Conservation (phyloP, 2,888 invertebrate species). For the Stegophylla sp. region DNA sequence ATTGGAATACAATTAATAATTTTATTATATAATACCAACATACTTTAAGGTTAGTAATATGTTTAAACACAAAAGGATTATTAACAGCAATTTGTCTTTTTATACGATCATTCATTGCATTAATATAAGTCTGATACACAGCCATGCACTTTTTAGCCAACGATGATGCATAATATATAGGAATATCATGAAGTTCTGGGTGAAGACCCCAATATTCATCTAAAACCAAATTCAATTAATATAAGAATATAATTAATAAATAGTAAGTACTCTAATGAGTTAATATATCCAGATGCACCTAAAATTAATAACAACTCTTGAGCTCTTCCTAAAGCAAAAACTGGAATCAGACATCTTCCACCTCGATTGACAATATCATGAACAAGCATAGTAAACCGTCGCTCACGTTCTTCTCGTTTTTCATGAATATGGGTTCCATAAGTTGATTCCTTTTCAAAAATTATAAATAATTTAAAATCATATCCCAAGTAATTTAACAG, state of each 20-base stretch:
- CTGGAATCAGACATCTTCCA: slow-evolving; percentile 97
- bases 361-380: slow-evolving; percentile 95
- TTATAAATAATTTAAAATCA: slow-evolving; percentile 60
- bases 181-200: slow-evolving; percentile 96
- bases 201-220: slow-evolving; percentile 99
- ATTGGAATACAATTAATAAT: too few relatives aligned
- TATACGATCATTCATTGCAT: slow-evolving; percentile 99
- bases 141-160: slow-evolving; percentile 99
- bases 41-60: slow-evolving; percentile 91
- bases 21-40: slow-evolving; percentile 46
- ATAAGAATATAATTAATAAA: slow-evolving; percentile 1
- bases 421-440: slow-evolving; percentile 99
- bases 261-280: neutral
- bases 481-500: slow-evolving; percentile 30
- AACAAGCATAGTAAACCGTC: slow-evolving; percentile 87
- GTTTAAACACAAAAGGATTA: slow-evolving; percentile 98
- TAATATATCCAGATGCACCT: slow-evolving; percentile 66
- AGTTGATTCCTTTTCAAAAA: slow-evolving; percentile 84
- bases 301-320: slow-evolving; percentile 92
- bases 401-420: slow-evolving; percentile 94
- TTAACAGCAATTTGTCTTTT: slow-evolving; percentile 94
- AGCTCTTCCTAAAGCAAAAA: slow-evolving; percentile 96
- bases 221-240: slow-evolving; percentile 63
- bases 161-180: slow-evolving; percentile 99
- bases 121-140: slow-evolving; percentile 98